Evolutionary conservation across 2,797 vertebrate genomes (phyloP), one percentile per base, ranked within the genome.

Genomic region (Avahi laniger): DNA sequence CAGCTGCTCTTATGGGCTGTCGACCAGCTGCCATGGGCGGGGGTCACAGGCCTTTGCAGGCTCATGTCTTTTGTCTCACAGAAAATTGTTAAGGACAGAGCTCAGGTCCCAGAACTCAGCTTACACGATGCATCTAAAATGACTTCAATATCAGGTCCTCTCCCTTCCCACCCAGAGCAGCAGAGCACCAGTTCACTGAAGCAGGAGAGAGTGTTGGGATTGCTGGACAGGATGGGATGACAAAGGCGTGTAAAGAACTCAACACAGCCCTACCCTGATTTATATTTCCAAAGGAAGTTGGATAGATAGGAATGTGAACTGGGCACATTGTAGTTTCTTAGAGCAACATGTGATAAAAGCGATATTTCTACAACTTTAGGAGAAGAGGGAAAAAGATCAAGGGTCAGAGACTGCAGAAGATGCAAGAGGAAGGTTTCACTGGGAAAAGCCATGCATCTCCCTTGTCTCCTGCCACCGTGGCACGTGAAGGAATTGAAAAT

Each of bases 331-430:
- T 78, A 48, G 92, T 95, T 90, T 93, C 88, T 61, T 82, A 81
- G 67, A 93, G 73, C 35, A 81, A n/a, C 48, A 4, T n/a, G 59
- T 80, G 89, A 91, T 70, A 94, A 90, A 92, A 35, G 41, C 1
- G 4, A 8, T 84, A 54, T 63, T 93, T 97, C 93, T 93, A 22
- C 50, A 91, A 86, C 63, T n/a, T 28, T 48, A 92, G 54, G 86
- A 86, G 57, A 85, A 89, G 52, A 24, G 13, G 61, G 35, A 30
- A 0, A 76, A 76, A 89, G 35, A 81, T 65, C 10, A 69, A 85
- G 88, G 90, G n/a, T 46, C 76, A 81, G 80, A 54, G 35, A 52
- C 4, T n/a, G 15, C 59, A 88, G 30, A 61, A 33, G 26, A 83
- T 76, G 43, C 20, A 22, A 83, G 52, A 76, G 11, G n/a, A 63